These are phyloP conservation scores for Dryocosmus kuriphilus DNA, from an alignment of 2,888 invertebrate species.

Conservation along the genomic window DNA sequence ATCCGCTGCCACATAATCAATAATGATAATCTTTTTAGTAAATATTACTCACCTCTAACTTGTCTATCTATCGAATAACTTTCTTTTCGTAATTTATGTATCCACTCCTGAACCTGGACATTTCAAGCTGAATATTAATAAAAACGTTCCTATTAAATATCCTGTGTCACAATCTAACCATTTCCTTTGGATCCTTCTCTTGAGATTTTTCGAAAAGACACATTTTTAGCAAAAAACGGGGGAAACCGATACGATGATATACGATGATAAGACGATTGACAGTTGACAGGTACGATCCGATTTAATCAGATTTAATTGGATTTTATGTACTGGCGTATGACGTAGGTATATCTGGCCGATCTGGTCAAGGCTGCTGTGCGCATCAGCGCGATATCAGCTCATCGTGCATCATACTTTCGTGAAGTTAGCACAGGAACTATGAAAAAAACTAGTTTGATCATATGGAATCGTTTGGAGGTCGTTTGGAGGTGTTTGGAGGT, in stretches of 20 bases:
- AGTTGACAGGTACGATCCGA: slow-evolving; percentile 15
- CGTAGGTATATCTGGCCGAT: too few species aligned
- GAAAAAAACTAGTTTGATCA: too few species aligned
- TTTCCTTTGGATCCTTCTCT: slow-evolving; percentile 91
- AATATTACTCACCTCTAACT: slow-evolving; percentile 86
- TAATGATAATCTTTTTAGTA: slow-evolving; percentile 32
- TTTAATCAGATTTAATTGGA: too few species aligned
- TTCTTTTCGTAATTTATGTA: slow-evolving; percentile 95
- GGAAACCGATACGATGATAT: slow-evolving; percentile 7
- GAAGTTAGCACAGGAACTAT: too few species aligned
- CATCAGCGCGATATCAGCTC: too few species aligned
- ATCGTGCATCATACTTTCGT: too few species aligned
- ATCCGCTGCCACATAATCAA: too few species aligned
- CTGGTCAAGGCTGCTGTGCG: too few species aligned
- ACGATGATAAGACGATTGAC: background rate
- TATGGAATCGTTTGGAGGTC: too few species aligned
- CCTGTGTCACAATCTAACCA: slow-evolving; percentile 80
- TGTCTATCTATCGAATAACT: slow-evolving; percentile 95
- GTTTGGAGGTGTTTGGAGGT: too few species aligned
- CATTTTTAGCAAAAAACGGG: slow-evolving; percentile 84
- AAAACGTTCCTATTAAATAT: slow-evolving; percentile 10
- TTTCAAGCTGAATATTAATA: slow-evolving; percentile 49
- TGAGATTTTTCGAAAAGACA: slow-evolving; percentile 94
- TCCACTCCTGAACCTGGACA: slow-evolving; percentile 97
- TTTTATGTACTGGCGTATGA: too few species aligned